Conservation (phyloP, 2,797 vertebrate genomes). For the Liasis olivaceus region DNA sequence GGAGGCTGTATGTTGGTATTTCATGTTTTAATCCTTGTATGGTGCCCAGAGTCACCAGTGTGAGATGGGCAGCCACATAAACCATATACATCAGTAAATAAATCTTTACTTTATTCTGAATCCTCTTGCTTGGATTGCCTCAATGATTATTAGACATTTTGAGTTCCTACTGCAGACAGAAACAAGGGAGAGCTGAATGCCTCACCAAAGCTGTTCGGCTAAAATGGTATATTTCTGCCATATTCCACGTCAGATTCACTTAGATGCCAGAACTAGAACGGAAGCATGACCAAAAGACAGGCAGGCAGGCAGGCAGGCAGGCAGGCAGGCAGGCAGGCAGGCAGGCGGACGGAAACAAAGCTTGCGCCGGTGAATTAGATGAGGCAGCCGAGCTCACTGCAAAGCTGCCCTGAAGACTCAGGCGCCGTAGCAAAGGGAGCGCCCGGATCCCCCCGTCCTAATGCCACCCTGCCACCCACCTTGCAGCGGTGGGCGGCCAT, state of each 20-base stretch:
- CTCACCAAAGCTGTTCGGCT: neutral
- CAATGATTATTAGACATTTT: neutral
- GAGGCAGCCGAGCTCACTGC: neutral
- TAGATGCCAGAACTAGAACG: too few relatives aligned
- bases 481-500: conserved; percentile 81
- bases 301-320: too few relatives aligned
- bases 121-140: neutral
- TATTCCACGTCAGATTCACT: neutral
- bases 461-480: conserved; percentile 61
- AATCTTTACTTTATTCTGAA: neutral
- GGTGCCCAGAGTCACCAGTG: neutral
- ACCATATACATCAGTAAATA: neutral
- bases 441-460: neutral
- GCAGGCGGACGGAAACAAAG: too few relatives aligned
- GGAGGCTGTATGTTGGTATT: neutral
- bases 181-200: neutral
- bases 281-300: neutral
- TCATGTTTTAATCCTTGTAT: neutral
- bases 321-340: too few relatives aligned
- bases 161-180: neutral
- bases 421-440: too few relatives aligned
- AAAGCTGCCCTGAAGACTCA: neutral
- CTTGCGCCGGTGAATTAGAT: neutral
- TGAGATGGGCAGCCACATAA: neutral
- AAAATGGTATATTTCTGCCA: neutral